Evolutionary conservation across 2,113 vertebrate genomes (phyloP).

Genomic region (Pollachius pollachius): DNA sequence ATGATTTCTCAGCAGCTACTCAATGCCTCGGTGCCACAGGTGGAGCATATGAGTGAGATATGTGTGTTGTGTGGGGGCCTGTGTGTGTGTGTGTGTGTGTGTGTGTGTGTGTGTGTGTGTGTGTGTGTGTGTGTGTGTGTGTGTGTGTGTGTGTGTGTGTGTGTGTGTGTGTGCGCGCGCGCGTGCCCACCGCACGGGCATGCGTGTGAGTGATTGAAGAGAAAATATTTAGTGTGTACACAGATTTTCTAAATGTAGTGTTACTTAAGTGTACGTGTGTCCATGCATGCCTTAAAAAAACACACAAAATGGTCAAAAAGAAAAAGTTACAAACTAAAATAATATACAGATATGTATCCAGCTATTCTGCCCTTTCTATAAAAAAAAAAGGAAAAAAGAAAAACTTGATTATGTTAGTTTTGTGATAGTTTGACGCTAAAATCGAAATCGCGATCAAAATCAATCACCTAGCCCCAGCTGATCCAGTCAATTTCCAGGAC

Average conservation of each 20-base stretch:
- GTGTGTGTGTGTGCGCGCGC: neutral
- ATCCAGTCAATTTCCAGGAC: constrained; percentile 24
- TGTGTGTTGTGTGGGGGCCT: constrained; percentile 7
- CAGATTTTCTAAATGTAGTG: no score
- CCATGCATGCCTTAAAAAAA: no score
- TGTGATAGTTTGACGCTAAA: no score
- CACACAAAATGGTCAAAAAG: no score
- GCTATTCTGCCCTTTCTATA: no score
- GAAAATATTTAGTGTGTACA: no score
- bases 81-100: constrained; percentile 9
- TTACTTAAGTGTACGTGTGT: neutral
- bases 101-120: neutral
- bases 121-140: neutral
- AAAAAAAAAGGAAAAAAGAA: no score
- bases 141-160: neutral
- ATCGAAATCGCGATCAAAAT: no score
- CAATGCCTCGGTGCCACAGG: constrained; percentile 25
- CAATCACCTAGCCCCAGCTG: neutral
- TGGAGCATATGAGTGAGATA: constrained; percentile 17
- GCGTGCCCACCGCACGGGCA: neutral
- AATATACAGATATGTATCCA: no score
- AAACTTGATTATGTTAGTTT: no score
- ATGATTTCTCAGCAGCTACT: constrained; percentile 58
- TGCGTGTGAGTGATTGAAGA: neutral
- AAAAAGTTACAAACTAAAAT: no score